Base-by-base conservation (phyloP, 2,113 vertebrate genomes). In the Falcunculus frontatus region DNA sequence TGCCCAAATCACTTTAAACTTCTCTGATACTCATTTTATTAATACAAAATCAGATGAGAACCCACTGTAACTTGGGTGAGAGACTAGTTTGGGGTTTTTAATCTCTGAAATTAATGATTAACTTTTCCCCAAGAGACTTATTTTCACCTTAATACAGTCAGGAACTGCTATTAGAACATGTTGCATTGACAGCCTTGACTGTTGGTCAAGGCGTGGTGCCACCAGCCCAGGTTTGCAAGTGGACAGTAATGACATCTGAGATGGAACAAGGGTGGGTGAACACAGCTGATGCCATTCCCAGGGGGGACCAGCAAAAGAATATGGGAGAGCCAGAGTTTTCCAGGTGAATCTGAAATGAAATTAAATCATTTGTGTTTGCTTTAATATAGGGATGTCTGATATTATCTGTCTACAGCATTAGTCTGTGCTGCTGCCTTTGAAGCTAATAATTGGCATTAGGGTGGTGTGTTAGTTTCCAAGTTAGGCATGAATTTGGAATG, bases 371-470 rank as follows among this genome's bases (percentile, higher is more conserved):
- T 47, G 81, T 52, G 84, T 82, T 81, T 90, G 79, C 87, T 97
- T 94, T 97, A 95, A 97, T 95, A 95, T 41, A 94, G 76, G 75
- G 93, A 88, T 96, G 90, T 87, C 55, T 96, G 95, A 96, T 96
- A 96, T 27, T 88, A 96, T 96, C 96, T 96, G 95, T 96, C 92
- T 95, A 41, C 85, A 56, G 76, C 76, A 70, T 68, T 60, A 86
- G 92, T 96, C 93, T 96, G 91, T 76, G 87, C 92, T 86, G 80
- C 60, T 93, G 85, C 89, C 96, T 96, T 96, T 96, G 95, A 96
- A 95, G 92, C 57, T 87, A 70, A 37, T 96, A 96, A 96, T 94
- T 96, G 92, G 90, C 84, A 94, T 57, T 41, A 41, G 76, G 79
- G 86, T 84, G 93, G 93, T 89, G 90, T 86, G 90, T 41, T 75